Conservation (phyloP, 2,113 vertebrate genomes). For the Paedocypris sp. region DNA sequence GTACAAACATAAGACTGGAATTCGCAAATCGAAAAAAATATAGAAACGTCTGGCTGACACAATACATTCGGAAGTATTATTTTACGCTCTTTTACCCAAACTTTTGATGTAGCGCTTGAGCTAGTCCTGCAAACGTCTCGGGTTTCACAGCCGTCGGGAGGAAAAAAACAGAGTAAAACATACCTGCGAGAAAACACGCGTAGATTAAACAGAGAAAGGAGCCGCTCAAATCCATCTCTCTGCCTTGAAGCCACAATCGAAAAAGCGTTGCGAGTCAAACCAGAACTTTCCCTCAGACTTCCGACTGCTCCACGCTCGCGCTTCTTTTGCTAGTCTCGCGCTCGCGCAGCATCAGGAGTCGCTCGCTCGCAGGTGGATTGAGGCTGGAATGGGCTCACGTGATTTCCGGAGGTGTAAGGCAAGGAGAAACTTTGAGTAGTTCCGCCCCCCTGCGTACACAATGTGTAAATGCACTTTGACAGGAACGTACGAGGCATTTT, state of each 20-base stretch:
- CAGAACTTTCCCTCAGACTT: neutral
- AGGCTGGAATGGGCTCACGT: conserved; percentile 50
- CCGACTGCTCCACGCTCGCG: neutral
- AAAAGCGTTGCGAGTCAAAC: conserved; percentile 8
- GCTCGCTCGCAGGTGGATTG: conserved; percentile 57
- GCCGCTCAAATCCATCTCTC: conserved; percentile 42
- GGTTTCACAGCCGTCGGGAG: neutral
- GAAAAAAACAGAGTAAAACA: neutral
- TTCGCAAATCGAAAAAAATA: no score
- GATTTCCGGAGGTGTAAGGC: conserved; percentile 37
- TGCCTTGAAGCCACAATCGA: conserved; percentile 25
- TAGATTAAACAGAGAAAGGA: conserved; percentile 5
- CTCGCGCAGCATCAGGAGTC: conserved; percentile 48
- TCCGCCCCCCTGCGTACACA: conserved; percentile 15
- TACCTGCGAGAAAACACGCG: neutral
- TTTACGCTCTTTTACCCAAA: no score
- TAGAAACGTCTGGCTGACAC: no score
- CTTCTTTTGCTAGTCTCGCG: conserved; percentile 3
- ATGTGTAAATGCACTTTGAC: neutral
- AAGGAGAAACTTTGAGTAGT: neutral
- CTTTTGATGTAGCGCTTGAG: neutral
- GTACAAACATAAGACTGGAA: no score
- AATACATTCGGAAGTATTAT: no score
- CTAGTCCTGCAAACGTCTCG: neutral
- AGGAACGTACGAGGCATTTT: no score